Base-by-base conservation (phyloP, 2,888 invertebrate species). In the Panzeria rudis region DNA sequence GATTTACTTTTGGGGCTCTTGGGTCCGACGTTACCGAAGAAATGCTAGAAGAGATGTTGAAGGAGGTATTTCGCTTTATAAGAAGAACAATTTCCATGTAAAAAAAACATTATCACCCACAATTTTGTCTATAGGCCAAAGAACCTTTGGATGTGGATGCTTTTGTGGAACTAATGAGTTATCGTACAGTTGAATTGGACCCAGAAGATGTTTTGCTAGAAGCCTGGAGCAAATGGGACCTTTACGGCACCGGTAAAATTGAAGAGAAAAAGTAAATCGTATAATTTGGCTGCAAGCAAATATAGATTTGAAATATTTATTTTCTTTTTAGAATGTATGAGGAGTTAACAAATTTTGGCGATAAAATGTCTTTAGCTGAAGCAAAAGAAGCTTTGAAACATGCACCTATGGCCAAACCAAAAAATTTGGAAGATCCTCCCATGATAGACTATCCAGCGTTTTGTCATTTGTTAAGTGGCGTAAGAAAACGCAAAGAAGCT, bases 371-470 rank as follows among this genome's bases (percentile, higher is more conserved):
- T 0, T 93, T 93, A 61, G 93, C 94, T 86, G 95, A 95, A 91
- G 95, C 95, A 0, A 93, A 94, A 85, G 94, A 94, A 87, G 95
- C 95, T 0, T 90, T 95, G 15, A 94, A 94, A 86, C 94, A 94
- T 88, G 95, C 95, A 0, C 95, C 95, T 0, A 91, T 94, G 73
- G 92, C 94, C n/a, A 93, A 93, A 78, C 93, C 94, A 52, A 93
- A 94, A 77, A 89, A 91, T 2, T 87, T 92, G 61, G 92, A 93
- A 82, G 92, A 92, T 62, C 90, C 92, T 9, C 94, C 94, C 2
- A 94, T 95, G 94, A 95, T 95, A 84, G 95, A 95, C 89, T 95
- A 95, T 89, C 92, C 94, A 17, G 94, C 94, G 44, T 95, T 95
- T 89, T 95, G 95, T 90, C 94, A 93, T 86, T 93, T 94, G 88